phyloP scores from a whole-genome alignment of 1,140 invertebrate genomes.

The Tetranychus cinnabarinus region DNA sequence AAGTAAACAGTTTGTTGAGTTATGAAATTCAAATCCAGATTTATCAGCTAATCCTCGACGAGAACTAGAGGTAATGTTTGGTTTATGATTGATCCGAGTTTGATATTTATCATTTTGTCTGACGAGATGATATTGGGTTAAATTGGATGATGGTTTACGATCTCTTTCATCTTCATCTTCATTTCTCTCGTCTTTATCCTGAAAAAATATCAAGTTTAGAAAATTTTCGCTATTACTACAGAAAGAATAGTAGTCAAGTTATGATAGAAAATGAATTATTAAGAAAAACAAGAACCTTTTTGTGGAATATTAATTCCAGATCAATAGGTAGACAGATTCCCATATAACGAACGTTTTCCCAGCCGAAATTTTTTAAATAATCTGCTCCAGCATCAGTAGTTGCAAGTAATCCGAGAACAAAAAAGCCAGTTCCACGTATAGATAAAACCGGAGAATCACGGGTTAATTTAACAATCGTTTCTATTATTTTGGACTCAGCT shows the following conservation, averaged over 20 bases:
- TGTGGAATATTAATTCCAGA: conserved; percentile 4
- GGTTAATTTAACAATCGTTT: conserved; percentile 38
- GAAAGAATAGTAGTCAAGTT: no score
- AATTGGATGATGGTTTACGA: no score
- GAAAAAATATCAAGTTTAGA: background rate
- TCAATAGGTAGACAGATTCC: conserved; percentile 11
- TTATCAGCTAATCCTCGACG: background rate
- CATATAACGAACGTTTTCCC: conserved; percentile 18
- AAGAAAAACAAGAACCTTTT: conserved; percentile 1
- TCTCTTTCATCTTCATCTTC: background rate
- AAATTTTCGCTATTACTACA: no score
- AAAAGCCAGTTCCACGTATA: conserved; percentile 61
- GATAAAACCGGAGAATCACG: conserved; percentile 55
- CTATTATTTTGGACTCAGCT: conserved; percentile 31
- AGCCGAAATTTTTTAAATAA: conserved; percentile 42
- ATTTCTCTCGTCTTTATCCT: background rate
- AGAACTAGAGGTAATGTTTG: no score
- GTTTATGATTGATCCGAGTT: background rate
- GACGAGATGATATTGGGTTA: no score
- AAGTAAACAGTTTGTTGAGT: conserved; percentile 27
- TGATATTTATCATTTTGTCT: background rate
- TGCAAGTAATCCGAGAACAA: conserved; percentile 54
- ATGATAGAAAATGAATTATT: no score
- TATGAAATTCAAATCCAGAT: conserved; percentile 10
- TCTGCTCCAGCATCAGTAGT: conserved; percentile 56